A percentile compares a stretch with the other conserved stretches of the same genome.
Conservation (phyloP, 2,888 invertebrate genomes). For the Eulithis testata region DNA sequence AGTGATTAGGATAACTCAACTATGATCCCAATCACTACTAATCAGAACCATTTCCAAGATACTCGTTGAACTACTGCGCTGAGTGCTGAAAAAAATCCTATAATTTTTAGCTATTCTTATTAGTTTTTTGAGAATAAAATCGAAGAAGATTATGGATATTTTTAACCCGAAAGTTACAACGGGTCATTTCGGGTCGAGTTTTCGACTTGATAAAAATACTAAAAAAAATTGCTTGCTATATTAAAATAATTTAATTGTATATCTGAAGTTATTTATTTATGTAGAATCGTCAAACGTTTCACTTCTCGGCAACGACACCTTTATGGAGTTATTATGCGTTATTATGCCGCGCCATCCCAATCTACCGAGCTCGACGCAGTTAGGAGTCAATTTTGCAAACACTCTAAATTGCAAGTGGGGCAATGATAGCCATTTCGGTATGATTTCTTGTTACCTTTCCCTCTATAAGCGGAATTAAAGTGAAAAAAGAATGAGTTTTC, state of each 20-base stretch:
- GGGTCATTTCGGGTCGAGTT: too few relatives aligned
- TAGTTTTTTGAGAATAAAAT: too few relatives aligned
- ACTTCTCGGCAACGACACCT: slow-evolving; percentile 28
- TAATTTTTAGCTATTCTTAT: too few relatives aligned
- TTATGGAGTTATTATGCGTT: slow-evolving; percentile 49
- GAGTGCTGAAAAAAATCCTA: too few relatives aligned
- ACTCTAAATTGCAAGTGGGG: slow-evolving; percentile 41
- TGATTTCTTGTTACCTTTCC: slow-evolving; percentile 31
- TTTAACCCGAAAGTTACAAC: too few relatives aligned
- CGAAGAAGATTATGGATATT: too few relatives aligned
- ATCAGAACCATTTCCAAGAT: too few relatives aligned
- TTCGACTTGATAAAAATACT: too few relatives aligned
- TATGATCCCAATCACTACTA: too few relatives aligned
- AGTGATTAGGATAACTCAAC: too few relatives aligned
- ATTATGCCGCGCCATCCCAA: slow-evolving; percentile 50
- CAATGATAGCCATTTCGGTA: slow-evolving; percentile 36
- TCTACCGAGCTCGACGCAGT: slow-evolving; percentile 43
- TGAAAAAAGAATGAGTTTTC: slow-evolving; percentile 1
- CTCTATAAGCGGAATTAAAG: slow-evolving; percentile 17
- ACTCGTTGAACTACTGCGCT: too few relatives aligned
- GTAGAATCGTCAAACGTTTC: slow-evolving; percentile 25
- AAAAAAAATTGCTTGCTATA: not conserved
- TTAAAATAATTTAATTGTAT: slow-evolving; percentile 6
- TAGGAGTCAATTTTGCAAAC: slow-evolving; percentile 44
- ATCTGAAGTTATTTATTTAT: slow-evolving; percentile 17